Percentiles rank a stretch among this genome's conserved stretches.
phyloP scores from a whole-genome alignment of 37 sponge, comb jelly and placozoan genomes.

The Aplysina aerophoba region DNA sequence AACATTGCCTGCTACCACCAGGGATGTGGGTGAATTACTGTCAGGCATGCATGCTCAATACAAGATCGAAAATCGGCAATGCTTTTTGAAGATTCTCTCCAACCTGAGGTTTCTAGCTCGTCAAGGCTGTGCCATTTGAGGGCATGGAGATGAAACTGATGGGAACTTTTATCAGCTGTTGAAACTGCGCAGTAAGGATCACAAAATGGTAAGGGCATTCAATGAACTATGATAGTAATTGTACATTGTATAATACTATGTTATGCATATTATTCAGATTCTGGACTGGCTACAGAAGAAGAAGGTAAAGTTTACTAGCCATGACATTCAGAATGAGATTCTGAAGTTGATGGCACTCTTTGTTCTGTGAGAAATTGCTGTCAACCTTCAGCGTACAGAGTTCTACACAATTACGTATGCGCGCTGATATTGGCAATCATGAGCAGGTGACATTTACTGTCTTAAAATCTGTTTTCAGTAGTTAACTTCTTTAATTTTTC shows the following conservation, averaged over 20 bases:
- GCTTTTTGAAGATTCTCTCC: conserved; percentile 11
- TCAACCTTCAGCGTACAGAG: not conserved
- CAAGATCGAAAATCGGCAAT: not conserved
- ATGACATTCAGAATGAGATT: conserved; percentile 63
- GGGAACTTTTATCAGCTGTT: conserved; percentile 10
- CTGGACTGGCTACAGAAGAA: conserved; percentile 34
- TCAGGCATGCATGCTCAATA: not conserved
- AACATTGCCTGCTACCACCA: not conserved
- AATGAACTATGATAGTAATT: conserved; percentile 18
- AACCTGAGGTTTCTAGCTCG: conserved; percentile 28
- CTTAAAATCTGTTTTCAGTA: not conserved
- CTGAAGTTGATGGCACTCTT: conserved; percentile 46
- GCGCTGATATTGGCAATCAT: conserved; percentile 15
- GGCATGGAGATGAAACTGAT: conserved; percentile 27
- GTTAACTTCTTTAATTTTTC: not conserved
- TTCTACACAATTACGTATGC: conserved; percentile 25
- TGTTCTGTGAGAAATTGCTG: conserved; percentile 33
- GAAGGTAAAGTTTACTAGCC: conserved; percentile 17
- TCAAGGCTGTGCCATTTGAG: conserved; percentile 19
- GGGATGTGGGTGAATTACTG: not conserved
- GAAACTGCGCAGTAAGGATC: not conserved
- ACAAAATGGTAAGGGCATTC: conserved; percentile 10
- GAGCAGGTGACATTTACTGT: conserved; percentile 36
- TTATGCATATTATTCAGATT: conserved; percentile 9
- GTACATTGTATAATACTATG: conserved; percentile 49